Evolutionary conservation across 2,888 invertebrate genomes (phyloP), one percentile per base, ranked within the genome.

Genomic region (Morinoia aosen): DNA sequence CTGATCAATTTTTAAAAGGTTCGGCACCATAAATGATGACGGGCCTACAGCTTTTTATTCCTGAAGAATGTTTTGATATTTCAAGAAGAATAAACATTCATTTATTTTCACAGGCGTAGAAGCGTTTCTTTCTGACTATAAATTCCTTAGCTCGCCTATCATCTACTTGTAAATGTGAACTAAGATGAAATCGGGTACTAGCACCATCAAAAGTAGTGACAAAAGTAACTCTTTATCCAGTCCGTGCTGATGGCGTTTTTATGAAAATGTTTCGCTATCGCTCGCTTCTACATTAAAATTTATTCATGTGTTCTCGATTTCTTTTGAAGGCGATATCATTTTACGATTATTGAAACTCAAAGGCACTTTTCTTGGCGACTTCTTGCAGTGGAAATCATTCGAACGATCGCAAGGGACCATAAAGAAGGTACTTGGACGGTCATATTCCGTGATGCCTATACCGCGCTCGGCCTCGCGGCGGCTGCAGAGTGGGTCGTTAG

Each of bases 321-420:
- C 39, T 90, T 90, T 39, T 90, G 40, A 90, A 76, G 19, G 93
- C 57, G 48, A 93, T 93, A 93, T 93, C 56, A 93, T 93, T 93
- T 93, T 93, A 93, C 93, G 93, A 57, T 93, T 93, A 93, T 93
- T 93, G 93, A 93, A 93, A 93, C 48, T 93, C 93, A 93, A 93
- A 93, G 90, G 48, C 93, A 56, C 33, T 93, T 93, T 93, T 93
- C 93, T 57, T 33, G 33, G 93, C n/a, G 48, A 93, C 93, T 93
- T 93, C 57, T 93, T 33, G 93, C 56, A 57, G n/a, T 56, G 93
- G 57, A 93, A 93, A 93, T 93, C 93, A 93, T 57, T 57, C 33
- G 57, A 93, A 93, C 57, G 93, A 57, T 93, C 57, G 93, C 93
- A 93, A 93, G 33, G n/a, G 57, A 25, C 93, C 57, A 93, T 93